Percentiles rank a stretch among this genome's conserved stretches.
Evolutionary conservation across 2,888 invertebrate species (phyloP).

Genomic region (Beris morrisii): DNA sequence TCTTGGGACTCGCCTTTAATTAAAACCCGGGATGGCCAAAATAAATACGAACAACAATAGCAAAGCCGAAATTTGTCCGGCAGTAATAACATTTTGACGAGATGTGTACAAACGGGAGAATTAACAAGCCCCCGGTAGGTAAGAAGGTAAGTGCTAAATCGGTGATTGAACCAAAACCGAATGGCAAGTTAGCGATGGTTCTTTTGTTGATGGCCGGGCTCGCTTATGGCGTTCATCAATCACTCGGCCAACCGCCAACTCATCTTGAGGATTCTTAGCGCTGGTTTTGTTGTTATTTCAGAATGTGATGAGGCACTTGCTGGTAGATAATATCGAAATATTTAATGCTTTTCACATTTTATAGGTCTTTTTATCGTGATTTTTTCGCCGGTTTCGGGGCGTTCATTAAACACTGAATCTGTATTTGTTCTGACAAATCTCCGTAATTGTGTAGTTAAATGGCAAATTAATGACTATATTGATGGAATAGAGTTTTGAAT

Average conservation of each 20-base stretch:
- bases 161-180: conserved; percentile 26
- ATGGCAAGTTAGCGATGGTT: too few species aligned
- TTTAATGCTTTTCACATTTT: too few species aligned
- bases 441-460: conserved; percentile 31
- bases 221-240: conserved; percentile 19
- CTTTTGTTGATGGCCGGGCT: too few species aligned
- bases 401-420: conserved; percentile 20
- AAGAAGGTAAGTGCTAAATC: conserved; percentile 27
- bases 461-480: conserved; percentile 31
- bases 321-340: too few species aligned
- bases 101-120: background rate
- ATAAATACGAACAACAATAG: conserved; percentile 3
- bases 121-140: conserved; percentile 7
- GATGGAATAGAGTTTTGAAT: conserved; percentile 10
- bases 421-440: conserved; percentile 32
- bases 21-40: conserved; percentile 24
- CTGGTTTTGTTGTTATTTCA: too few species aligned
- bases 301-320: too few species aligned
- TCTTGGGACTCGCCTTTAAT: conserved; percentile 24
- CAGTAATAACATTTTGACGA: background rate
- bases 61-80: conserved; percentile 24
- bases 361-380: too few species aligned
- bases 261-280: conserved; percentile 11
- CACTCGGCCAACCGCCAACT: conserved; percentile 25
- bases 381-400: conserved; percentile 3